Percentiles rank a stretch among this genome's conserved stretches.
Conservation (phyloP, 2,888 invertebrate species). For the Ditylenchus weischeri region DNA sequence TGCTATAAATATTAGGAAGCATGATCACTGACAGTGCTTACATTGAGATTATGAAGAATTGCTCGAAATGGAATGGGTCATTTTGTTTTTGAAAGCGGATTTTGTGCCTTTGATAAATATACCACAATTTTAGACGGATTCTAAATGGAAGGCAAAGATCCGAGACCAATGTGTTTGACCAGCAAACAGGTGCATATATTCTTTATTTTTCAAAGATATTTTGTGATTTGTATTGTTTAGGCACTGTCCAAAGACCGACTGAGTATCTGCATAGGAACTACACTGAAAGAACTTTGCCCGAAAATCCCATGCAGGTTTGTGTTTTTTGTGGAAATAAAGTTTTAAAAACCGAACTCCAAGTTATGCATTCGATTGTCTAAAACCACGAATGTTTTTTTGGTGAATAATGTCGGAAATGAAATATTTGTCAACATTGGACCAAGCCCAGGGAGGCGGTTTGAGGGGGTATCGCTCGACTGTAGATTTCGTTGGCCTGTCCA, state of each 20-base stretch:
- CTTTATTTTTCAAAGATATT: slow-evolving; percentile 35
- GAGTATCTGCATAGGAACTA: slow-evolving; percentile 39
- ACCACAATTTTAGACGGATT: slow-evolving; percentile 26
- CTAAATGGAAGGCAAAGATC: slow-evolving; percentile 40
- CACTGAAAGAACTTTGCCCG: slow-evolving; percentile 39
- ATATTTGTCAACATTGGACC: too few relatives aligned
- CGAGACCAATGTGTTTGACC: slow-evolving; percentile 43
- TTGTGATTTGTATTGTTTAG: neutral
- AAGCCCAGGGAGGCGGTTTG: too few relatives aligned
- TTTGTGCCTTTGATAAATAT: too few relatives aligned
- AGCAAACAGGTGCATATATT: slow-evolving; percentile 49
- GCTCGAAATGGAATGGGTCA: slow-evolving; percentile 50
- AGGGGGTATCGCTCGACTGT: too few relatives aligned
- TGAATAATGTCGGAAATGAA: too few relatives aligned
- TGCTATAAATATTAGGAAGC: neutral
- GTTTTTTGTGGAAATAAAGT: neutral
- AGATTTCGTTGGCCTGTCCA: too few relatives aligned
- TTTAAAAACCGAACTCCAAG: too few relatives aligned
- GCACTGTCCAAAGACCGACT: slow-evolving; percentile 30
- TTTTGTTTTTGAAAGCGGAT: too few relatives aligned
- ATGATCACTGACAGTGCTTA: slow-evolving; percentile 51
- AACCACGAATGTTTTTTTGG: too few relatives aligned
- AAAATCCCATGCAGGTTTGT: slow-evolving; percentile 41
- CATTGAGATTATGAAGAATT: slow-evolving; percentile 54
- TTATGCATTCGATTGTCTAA: too few relatives aligned